These are phyloP conservation scores for Liposcelis brunnea DNA, from an alignment of 2,888 invertebrate species.

Conservation along the genomic window DNA sequence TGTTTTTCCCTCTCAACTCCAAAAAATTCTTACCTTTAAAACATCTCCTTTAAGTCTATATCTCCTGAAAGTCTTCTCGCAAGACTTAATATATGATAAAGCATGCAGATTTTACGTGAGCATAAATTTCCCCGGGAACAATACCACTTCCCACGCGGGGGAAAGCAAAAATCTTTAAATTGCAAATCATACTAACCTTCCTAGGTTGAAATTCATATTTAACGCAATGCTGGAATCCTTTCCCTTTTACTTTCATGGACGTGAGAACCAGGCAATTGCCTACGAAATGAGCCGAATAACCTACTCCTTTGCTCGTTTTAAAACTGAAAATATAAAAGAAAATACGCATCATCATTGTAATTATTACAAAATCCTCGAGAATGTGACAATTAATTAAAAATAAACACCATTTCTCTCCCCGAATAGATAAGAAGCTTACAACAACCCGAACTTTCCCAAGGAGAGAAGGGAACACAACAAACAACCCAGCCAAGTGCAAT, in stretches of 20 bases:
- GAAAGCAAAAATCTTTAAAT: too few species aligned
- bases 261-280: conserved; percentile 97
- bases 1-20: too few species aligned
- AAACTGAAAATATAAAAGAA: conserved; percentile 46
- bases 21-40: too few species aligned
- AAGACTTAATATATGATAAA: too few species aligned
- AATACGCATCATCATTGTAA: conserved; percentile 13
- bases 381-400: conserved; percentile 12
- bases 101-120: too few species aligned
- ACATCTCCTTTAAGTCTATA: too few species aligned
- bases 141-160: too few species aligned
- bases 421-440: conserved; percentile 5
- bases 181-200: conserved; percentile 59
- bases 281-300: conserved; percentile 98
- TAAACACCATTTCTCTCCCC: conserved; percentile 12
- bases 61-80: too few species aligned
- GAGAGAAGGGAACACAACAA: too few species aligned
- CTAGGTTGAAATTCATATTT: conserved; percentile 98
- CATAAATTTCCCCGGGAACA: too few species aligned
- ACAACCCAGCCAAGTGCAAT: too few species aligned
- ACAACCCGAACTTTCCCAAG: conserved; percentile 12
- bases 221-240: conserved; percentile 98
- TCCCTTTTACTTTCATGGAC: conserved; percentile 96
- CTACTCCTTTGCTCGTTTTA: conserved; percentile 96
- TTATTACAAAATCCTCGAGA: not conserved